Conservation (phyloP, 2,113 vertebrate species). For the Hylia prasina region DNA sequence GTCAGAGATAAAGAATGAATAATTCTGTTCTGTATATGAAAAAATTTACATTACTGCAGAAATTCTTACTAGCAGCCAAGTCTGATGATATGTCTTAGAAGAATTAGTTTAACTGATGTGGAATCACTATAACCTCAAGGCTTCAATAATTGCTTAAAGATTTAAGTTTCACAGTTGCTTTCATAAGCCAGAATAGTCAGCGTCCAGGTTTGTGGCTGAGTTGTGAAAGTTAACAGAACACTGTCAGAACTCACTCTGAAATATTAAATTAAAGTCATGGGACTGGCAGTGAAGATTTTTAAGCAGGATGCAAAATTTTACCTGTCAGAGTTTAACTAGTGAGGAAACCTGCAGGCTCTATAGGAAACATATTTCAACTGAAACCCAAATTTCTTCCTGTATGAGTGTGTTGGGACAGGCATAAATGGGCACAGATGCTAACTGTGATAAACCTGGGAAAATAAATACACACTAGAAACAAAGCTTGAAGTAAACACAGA, state of each 20-base stretch:
- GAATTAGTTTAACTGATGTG: slow-evolving; percentile 51
- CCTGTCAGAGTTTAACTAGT: slow-evolving; percentile 15
- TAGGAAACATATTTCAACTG: background rate
- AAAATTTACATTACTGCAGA: background rate
- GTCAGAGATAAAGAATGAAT: background rate
- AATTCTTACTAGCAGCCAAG: slow-evolving; percentile 8
- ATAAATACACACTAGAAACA: slow-evolving; percentile 19
- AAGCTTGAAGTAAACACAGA: background rate
- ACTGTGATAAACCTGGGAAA: slow-evolving; percentile 41
- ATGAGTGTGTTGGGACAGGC: background rate
- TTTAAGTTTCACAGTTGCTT: slow-evolving; percentile 47
- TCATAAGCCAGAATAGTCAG: slow-evolving; percentile 20
- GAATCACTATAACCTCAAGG: slow-evolving; percentile 14
- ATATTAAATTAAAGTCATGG: background rate
- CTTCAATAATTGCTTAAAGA: slow-evolving; percentile 57
- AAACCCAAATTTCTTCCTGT: background rate
- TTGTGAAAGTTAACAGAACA: slow-evolving; percentile 46
- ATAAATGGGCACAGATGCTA: slow-evolving; percentile 42
- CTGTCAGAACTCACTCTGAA: slow-evolving; percentile 14
- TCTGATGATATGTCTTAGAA: background rate
- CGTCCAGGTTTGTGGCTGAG: slow-evolving; percentile 17
- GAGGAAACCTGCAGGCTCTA: background rate
- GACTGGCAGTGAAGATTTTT: background rate
- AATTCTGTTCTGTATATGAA: background rate
- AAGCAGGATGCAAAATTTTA: background rate